These are phyloP conservation scores for Anableps anableps DNA, from an alignment of 2,797 vertebrate genomes.

Conservation along the genomic window DNA sequence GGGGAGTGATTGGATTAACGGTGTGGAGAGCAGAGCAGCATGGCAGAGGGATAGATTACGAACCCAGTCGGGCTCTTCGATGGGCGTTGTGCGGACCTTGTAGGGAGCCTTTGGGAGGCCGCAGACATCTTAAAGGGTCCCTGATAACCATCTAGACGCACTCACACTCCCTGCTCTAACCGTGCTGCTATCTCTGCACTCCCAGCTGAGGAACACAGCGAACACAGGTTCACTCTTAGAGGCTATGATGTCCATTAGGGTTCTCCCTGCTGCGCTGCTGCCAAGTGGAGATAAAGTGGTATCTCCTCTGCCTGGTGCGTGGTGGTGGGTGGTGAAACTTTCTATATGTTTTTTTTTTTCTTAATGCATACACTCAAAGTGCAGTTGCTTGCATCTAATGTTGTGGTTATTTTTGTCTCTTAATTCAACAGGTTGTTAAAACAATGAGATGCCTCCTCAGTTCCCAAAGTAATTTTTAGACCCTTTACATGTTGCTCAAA, in stretches of 20 bases:
- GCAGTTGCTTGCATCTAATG: conserved; percentile 7
- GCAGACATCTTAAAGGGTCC: conserved; percentile 72
- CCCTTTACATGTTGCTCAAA: background rate
- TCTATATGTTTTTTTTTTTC: conserved; percentile 43
- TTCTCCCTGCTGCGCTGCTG: conserved; percentile 72
- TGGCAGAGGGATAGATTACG: conserved; percentile 81
- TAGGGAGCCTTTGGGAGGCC: conserved; percentile 69
- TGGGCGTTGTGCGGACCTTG: conserved; percentile 59
- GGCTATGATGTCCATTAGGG: conserved; percentile 76
- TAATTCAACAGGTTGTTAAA: conserved; percentile 4
- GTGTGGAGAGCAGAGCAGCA: conserved; percentile 77
- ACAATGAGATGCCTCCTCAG: conserved; percentile 15
- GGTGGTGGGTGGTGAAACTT: conserved; percentile 60
- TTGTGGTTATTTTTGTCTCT: conserved; percentile 20
- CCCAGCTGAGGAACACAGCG: conserved; percentile 66
- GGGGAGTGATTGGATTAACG: conserved; percentile 83
- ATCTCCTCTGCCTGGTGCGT: conserved; percentile 58
- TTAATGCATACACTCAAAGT: conserved; percentile 11
- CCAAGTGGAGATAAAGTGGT: conserved; percentile 76
- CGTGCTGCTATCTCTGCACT: conserved; percentile 67
- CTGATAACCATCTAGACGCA: conserved; percentile 76
- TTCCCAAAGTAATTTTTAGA: background rate
- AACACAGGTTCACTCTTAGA: conserved; percentile 76
- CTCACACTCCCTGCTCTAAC: conserved; percentile 54
- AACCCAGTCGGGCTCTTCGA: conserved; percentile 72